A percentile compares a stretch with the other conserved stretches of the same genome.
These are phyloP conservation scores for Astyanax mexicanus DNA, from an alignment of 2,797 vertebrate genomes.

Conservation along the genomic window DNA sequence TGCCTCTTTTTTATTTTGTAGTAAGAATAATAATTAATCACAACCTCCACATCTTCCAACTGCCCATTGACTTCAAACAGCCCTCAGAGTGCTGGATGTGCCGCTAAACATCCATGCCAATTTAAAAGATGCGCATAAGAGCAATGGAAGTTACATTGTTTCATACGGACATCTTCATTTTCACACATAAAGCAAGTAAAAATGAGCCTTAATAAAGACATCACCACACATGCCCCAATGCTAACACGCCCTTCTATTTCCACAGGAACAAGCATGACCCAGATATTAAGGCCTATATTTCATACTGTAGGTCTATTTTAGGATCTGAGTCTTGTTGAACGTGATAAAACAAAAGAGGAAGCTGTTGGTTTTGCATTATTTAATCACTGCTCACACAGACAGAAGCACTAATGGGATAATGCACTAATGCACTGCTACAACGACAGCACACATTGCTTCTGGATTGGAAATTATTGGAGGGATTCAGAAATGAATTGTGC, in stretches of 20 bases:
- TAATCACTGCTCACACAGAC: background rate
- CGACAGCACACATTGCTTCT: background rate
- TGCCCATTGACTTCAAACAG: no score
- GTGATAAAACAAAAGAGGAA: slow-evolving; percentile 4
- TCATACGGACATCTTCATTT: no score
- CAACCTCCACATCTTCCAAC: no score
- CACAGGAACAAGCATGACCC: slow-evolving; percentile 9
- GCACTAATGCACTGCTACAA: background rate
- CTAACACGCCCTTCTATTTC: slow-evolving; percentile 5
- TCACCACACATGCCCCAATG: background rate
- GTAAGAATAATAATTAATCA: no score
- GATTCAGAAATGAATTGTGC: background rate
- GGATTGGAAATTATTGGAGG: background rate
- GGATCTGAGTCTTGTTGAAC: background rate
- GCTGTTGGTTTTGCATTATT: background rate
- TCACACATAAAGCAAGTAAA: no score
- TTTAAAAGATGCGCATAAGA: no score
- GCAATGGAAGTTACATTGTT: no score
- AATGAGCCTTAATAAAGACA: no score
- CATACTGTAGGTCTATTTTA: slow-evolving; percentile 1
- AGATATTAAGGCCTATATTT: slow-evolving; percentile 15
- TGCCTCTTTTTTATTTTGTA: no score
- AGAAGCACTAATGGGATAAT: background rate
- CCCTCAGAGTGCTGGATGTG: no score
- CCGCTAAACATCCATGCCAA: no score